Evolutionary conservation across 2,113 vertebrate species (phyloP).

Genomic region (Microtus ochrogaster): DNA sequence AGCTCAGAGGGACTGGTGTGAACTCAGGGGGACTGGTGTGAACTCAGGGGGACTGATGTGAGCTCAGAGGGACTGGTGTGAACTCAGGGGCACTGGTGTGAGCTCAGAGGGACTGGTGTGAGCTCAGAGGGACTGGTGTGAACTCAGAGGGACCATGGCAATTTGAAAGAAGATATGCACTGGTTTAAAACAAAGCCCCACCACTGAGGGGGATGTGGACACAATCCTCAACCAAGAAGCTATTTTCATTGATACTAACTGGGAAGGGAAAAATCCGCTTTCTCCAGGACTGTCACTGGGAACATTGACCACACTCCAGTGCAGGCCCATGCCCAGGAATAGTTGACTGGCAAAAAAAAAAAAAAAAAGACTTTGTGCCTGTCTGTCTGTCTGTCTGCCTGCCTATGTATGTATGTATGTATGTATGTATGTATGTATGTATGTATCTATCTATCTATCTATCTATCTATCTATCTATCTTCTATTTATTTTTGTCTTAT

Average conservation of each 20-base stretch:
- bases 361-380: no score
- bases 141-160: no score
- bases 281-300: background rate
- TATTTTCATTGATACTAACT: background rate
- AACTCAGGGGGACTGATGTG: no score
- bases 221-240: background rate
- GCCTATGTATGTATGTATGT: no score
- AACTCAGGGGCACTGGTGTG: no score
- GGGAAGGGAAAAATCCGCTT: background rate
- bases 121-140: no score
- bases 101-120: no score
- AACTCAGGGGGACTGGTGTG: no score
- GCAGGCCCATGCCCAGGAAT: background rate
- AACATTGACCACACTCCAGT: background rate
- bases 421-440: no score
- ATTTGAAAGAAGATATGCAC: background rate
- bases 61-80: no score
- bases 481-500: background rate
- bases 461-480: background rate
- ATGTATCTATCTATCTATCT: background rate
- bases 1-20: no score
- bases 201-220: background rate
- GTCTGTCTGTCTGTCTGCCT: no score
- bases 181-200: background rate
- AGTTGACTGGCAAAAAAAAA: background rate